A percentile compares a stretch with the other conserved stretches of the same genome.
Conservation (phyloP, 2,797 vertebrate genomes). For the Cryptoprocta ferox region DNA sequence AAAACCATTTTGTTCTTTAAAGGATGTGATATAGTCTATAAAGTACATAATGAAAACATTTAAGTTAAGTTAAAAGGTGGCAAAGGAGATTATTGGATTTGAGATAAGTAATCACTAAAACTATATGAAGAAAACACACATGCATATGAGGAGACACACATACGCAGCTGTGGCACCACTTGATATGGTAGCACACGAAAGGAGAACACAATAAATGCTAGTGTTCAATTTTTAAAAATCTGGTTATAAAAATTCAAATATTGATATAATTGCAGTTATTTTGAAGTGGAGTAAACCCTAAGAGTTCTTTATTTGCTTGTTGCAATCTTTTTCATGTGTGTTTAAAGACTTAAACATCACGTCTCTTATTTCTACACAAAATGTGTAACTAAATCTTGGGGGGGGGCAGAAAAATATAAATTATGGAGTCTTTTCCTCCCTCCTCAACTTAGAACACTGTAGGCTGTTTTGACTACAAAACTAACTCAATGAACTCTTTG, state of each 20-base stretch:
- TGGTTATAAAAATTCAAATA: conserved; percentile 41
- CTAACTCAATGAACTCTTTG: neutral
- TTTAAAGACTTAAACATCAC: conserved; percentile 30
- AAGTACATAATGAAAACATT: neutral
- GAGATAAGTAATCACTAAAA: neutral
- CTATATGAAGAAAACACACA: neutral
- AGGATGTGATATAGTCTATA: neutral
- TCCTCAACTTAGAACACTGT: neutral
- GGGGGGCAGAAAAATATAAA: neutral
- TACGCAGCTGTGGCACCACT: neutral
- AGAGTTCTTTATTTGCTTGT: neutral
- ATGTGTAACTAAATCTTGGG: conserved; percentile 34
- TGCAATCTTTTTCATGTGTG: neutral
- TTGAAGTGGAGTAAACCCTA: conserved; percentile 17
- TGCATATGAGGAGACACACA: no score
- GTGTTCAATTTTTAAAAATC: neutral
- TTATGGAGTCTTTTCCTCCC: neutral
- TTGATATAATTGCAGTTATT: neutral
- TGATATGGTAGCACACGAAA: neutral
- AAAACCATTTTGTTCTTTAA: neutral
- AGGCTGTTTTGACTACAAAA: conserved; percentile 27
- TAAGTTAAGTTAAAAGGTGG: neutral
- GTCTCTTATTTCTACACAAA: neutral
- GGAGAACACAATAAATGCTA: neutral
- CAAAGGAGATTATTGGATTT: neutral